Evolutionary conservation across 2,113 vertebrate species (phyloP), one percentile per base, ranked within the genome.

Genomic region (Vulpes vulpes): DNA sequence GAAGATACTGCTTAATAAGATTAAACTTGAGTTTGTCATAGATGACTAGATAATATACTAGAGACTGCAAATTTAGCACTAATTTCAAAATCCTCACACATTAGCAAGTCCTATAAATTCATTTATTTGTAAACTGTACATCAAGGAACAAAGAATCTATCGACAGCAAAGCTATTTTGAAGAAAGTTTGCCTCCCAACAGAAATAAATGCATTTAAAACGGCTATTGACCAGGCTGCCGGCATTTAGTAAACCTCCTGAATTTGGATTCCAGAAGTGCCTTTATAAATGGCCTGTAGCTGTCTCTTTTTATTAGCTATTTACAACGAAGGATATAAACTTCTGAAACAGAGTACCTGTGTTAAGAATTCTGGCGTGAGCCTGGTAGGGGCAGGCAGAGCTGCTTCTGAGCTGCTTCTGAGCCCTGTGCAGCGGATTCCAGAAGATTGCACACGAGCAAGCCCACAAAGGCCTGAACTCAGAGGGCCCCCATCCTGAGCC

Each of bases 171-270:
- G 85, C 82, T 78, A 57, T 82, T 95, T 89, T 43, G 57, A 76
- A 96, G 94, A 92, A 98, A 89, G 49, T 87, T 14, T 95, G 88
- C 92, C 95, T 97, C 76, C 81, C 0, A 0, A 95, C 60, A 96
- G 88, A 96, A 97, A 96, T 96, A 97, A 97, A 97, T 91, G 94
- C 88, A 94, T 95, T 95, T 94, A 82, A 97, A 96, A 96, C 60
- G 93, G 59, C 57, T 85, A 96, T 93, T 97, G 97, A 97, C 76
- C 85, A 94, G 74, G 60, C 76, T 94, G 64, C 85, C 62, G 84
- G 38, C 80, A 82, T 85, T 90, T 94, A 96, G 84, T 62, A 85
- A 96, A 94, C 59, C 5, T 38, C 81, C 27, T 82, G 79, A 94
- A 93, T 96, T 89, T 96, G 76, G 84, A 67, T 95, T 92, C 85